Conservation (phyloP, 1,140 invertebrate genomes). For the Zaprionus camerounensis region DNA sequence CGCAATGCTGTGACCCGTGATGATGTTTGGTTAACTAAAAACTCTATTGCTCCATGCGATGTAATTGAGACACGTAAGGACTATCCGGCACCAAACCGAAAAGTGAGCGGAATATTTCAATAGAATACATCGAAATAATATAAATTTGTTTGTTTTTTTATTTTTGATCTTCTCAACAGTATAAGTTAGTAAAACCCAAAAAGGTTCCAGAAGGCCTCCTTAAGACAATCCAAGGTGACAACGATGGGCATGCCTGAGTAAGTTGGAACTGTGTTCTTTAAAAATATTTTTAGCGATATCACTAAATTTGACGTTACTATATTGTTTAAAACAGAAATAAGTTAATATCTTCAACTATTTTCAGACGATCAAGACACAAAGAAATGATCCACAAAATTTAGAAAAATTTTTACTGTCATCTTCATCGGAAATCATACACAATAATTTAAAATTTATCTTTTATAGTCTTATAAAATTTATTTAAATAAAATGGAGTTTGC, state of each 20-base stretch:
- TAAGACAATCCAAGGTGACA: neutral
- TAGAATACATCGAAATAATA: neutral
- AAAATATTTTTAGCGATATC: neutral
- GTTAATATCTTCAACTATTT: too few species aligned
- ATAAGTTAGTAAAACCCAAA: neutral
- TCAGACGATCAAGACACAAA: too few species aligned
- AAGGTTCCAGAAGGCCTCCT: constrained; percentile 1
- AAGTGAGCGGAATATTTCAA: neutral
- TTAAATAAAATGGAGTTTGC: too few species aligned
- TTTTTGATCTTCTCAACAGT: neutral
- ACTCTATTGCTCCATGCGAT: constrained; percentile 1
- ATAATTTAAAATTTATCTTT: too few species aligned
- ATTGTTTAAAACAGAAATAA: too few species aligned
- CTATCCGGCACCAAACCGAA: neutral
- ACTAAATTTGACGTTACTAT: constrained; percentile 1
- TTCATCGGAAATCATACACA: too few species aligned
- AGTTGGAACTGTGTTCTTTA: neutral
- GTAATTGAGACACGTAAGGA: constrained; percentile 8
- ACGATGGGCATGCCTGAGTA: neutral
- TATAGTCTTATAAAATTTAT: too few species aligned
- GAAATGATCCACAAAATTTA: too few species aligned
- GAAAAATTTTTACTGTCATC: too few species aligned
- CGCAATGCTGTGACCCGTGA: constrained; percentile 10
- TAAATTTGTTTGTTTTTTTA: neutral
- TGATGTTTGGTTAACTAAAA: constrained; percentile 22